phyloP scores from a whole-genome alignment of 2,888 invertebrate species.

The Protonemura montana region DNA sequence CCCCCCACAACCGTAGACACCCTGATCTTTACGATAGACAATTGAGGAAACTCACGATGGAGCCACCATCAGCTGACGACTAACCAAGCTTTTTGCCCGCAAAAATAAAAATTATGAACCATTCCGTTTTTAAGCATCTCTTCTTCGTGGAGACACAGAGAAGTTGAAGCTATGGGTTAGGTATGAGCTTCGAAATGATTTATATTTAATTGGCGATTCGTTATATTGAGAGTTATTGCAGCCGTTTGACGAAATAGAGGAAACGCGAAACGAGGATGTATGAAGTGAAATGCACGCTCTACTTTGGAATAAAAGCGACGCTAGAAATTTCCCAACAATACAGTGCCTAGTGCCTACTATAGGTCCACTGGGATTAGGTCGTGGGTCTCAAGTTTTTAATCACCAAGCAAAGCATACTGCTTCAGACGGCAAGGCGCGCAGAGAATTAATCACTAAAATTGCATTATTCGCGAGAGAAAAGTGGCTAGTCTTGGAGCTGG shows the following conservation, averaged over 20 bases:
- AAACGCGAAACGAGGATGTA: background rate
- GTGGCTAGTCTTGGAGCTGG: background rate
- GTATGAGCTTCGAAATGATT: background rate
- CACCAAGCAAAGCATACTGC: background rate
- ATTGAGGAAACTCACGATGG: background rate
- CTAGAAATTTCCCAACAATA: background rate
- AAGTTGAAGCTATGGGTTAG: background rate
- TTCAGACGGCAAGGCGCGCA: background rate
- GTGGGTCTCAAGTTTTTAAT: background rate
- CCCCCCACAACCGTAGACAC: background rate
- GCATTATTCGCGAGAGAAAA: conserved; percentile 7
- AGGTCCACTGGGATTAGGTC: background rate
- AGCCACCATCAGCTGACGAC: background rate
- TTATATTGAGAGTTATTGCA: background rate
- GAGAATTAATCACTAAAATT: conserved; percentile 7
- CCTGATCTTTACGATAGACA: conserved; percentile 12
- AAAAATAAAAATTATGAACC: background rate
- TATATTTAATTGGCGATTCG: background rate
- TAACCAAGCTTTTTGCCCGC: background rate
- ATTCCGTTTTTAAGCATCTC: background rate
- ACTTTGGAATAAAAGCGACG: background rate
- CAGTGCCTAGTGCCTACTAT: background rate
- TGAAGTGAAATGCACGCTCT: background rate
- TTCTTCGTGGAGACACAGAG: background rate
- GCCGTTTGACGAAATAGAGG: background rate